A percentile compares a stretch with the other conserved stretches of the same genome.
phyloP scores from a whole-genome alignment of 1,140 invertebrate species.

The Drosophila pruinosa region DNA sequence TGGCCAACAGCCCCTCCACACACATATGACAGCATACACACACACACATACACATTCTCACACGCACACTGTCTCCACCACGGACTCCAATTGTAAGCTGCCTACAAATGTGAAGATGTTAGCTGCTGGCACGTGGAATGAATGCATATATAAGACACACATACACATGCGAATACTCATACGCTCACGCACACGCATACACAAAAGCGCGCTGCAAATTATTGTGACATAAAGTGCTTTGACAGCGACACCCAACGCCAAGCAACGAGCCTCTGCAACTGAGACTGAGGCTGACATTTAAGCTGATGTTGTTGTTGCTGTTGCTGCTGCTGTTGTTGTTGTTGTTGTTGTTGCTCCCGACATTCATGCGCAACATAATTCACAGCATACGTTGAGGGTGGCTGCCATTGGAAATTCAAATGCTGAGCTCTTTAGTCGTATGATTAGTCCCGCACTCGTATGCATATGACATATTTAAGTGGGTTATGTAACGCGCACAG shows the following conservation, averaged over 20 bases:
- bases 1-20: slow-evolving; percentile 37
- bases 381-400: slow-evolving; percentile 64
- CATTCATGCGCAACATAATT: slow-evolving; percentile 77
- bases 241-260: slow-evolving; percentile 66
- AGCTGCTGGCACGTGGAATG: slow-evolving; percentile 72
- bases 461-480: slow-evolving; percentile 79
- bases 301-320: slow-evolving; percentile 11
- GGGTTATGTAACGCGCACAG: slow-evolving; percentile 48
- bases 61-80: background rate
- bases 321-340: slow-evolving; percentile 19
- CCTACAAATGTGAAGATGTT: slow-evolving; percentile 64
- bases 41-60: background rate
- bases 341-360: slow-evolving; percentile 51
- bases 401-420: slow-evolving; percentile 71
- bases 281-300: slow-evolving; percentile 34
- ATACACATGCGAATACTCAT: slow-evolving; percentile 28
- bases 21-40: background rate
- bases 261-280: slow-evolving; percentile 11
- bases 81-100: slow-evolving; percentile 31
- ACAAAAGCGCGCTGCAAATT: slow-evolving; percentile 64
- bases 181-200: background rate
- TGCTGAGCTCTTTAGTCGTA: slow-evolving; percentile 53
- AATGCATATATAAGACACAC: slow-evolving; percentile 61
- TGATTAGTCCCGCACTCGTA: slow-evolving; percentile 61
- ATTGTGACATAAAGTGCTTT: slow-evolving; percentile 81